Evolutionary conservation across 2,888 invertebrate species (phyloP), one percentile per base, ranked within the genome.

Genomic region (Xanthia icteritia): DNA sequence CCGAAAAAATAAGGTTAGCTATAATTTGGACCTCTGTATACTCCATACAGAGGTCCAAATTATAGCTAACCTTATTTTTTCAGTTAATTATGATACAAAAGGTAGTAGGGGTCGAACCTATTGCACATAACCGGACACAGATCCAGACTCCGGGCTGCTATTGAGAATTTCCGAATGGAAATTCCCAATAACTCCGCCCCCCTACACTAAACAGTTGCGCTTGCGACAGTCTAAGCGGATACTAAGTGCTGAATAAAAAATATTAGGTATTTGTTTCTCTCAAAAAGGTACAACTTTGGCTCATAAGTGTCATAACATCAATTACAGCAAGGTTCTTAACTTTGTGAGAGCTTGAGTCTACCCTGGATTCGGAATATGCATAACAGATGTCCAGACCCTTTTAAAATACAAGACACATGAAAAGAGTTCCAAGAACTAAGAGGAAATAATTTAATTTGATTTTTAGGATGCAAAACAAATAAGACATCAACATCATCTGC

Each of bases 141-240:
- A 51, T n/a, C 15, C 27, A n/a, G 65, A 5, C n/a, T 60, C 48
- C 31, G 1, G 15, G 5, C 9, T 5, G 4, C 1, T 60, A 39
- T 11, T 13, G 3, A 23, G 66, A 76, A 77, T 42, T 61, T 66
- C 31, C n/a, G 13, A 6, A 54, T 11, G 51, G 76, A n/a, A 64
- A 76, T 76, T 20, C 66, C 76, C 76, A 61, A 61, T 76, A 42
- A 42, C n/a, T 42, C 20, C 9, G 51, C 23, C 20, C 51, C 20
- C 76, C 76, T 75, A 76, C 75, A 31, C 75, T 65, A 1, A 39
- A 36, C 4, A 31, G 9, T 51, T n/a, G 15, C 51, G 11, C 20
- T 51, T 31, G 11, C 11, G 20, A 75, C n/a, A 15, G 4, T 8
- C 15, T 31, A 51, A 36, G 48, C 56, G 58, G 48, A 51, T 66